Evolutionary conservation across 2,797 vertebrate species (phyloP).

Genomic region (Pyrocephalus nanus): DNA sequence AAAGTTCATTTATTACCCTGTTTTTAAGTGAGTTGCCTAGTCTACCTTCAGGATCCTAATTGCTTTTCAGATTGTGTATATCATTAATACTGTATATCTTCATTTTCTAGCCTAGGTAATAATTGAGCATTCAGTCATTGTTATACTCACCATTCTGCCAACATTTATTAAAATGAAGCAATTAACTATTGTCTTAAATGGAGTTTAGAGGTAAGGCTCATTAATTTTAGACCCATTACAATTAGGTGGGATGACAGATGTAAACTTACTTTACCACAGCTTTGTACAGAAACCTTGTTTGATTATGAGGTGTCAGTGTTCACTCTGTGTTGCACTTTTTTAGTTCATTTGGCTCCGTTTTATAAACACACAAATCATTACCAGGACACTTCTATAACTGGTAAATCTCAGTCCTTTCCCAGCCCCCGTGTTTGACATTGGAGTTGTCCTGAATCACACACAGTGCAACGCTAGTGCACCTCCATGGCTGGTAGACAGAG

Average conservation of each 20-base stretch:
- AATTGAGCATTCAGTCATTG: slow-evolving; percentile 73
- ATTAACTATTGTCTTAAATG: slow-evolving; percentile 79
- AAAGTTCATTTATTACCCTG: neutral
- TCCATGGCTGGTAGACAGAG: neutral
- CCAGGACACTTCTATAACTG: neutral
- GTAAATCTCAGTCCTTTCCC: neutral
- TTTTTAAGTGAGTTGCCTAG: slow-evolving; percentile 18
- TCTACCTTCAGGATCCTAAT: slow-evolving; percentile 59
- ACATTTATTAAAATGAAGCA: slow-evolving; percentile 78
- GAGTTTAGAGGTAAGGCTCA: slow-evolving; percentile 78
- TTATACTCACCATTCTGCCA: slow-evolving; percentile 68
- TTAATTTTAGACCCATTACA: slow-evolving; percentile 72
- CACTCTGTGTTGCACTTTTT: neutral
- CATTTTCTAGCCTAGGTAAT: slow-evolving; percentile 60
- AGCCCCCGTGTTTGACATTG: neutral
- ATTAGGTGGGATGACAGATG: slow-evolving; percentile 78
- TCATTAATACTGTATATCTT: slow-evolving; percentile 64
- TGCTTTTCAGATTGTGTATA: slow-evolving; percentile 61
- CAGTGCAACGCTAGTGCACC: neutral
- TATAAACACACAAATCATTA: neutral
- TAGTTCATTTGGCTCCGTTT: neutral
- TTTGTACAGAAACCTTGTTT: slow-evolving; percentile 49
- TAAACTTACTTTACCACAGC: slow-evolving; percentile 56
- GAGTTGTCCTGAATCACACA: neutral
- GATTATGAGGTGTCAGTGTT: neutral